Evolutionary conservation across 2,888 invertebrate species (phyloP).

Genomic region (Dermolepida albohirtum): DNA sequence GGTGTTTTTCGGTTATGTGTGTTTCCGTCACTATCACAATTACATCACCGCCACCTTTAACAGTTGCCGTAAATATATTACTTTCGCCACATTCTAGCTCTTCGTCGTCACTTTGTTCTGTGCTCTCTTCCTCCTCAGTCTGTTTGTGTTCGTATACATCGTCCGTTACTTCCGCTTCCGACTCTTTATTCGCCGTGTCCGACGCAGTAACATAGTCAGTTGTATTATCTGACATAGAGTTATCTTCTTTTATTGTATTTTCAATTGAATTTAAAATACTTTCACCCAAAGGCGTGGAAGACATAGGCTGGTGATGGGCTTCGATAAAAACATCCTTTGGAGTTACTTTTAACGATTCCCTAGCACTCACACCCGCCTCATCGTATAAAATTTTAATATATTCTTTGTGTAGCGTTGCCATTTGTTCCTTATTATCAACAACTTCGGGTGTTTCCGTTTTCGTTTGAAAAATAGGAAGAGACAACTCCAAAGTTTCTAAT

Average conservation of each 20-base stretch:
- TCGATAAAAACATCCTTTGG: not conserved
- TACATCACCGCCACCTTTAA: slow-evolving; percentile 60
- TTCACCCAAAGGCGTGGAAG: slow-evolving; percentile 37
- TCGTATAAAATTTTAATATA: slow-evolving; percentile 40
- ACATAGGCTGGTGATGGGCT: slow-evolving; percentile 29
- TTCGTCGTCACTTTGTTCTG: slow-evolving; percentile 52
- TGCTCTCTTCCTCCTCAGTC: slow-evolving; percentile 26
- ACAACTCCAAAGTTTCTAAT: slow-evolving; percentile 44
- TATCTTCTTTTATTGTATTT: slow-evolving; percentile 1
- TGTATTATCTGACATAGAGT: slow-evolving; percentile 17
- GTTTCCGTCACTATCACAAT: slow-evolving; percentile 61
- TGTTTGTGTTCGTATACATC: slow-evolving; percentile 17
- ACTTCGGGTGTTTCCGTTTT: not conserved
- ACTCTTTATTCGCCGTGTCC: slow-evolving; percentile 29
- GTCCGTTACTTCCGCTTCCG: slow-evolving; percentile 21
- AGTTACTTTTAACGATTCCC: slow-evolving; percentile 27
- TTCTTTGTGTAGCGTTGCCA: slow-evolving; percentile 23
- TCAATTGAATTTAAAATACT: slow-evolving; percentile 26
- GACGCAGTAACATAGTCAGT: slow-evolving; percentile 30
- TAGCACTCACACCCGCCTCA: slow-evolving; percentile 32
- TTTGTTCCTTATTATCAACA: slow-evolving; percentile 21
- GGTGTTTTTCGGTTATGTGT: slow-evolving; percentile 61
- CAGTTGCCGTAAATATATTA: slow-evolving; percentile 60
- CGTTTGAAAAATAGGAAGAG: slow-evolving; percentile 1
- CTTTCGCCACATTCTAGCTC: slow-evolving; percentile 60